Evolutionary conservation across 2,888 invertebrate species (phyloP), one percentile per base, ranked within the genome.

Genomic region (Pachliopta kotzebuea): DNA sequence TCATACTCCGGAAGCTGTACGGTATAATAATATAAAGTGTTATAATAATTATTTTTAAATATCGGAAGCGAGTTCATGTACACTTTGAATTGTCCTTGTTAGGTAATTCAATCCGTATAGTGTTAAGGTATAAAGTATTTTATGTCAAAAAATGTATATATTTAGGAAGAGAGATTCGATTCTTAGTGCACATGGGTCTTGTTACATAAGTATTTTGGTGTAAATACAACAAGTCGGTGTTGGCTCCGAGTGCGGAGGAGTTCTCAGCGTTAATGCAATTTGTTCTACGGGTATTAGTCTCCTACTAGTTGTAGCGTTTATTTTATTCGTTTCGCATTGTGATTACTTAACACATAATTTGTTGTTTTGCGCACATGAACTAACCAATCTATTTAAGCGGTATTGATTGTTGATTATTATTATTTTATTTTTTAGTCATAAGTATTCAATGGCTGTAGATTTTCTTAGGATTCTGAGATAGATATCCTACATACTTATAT

Each of bases 221-320:
- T 60, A 68, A 68, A 61, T 58, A 65, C 37, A 20, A 26, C 11
- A 68, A 62, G 64, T 62, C 62, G 58, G 59, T 67, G 67, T 68
- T 65, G 64, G 61, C 68, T 57, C 60, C 24, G 62, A 58, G 60
- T 57, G 72, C 70, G 31, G 42, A 64, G 74, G 72, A 66, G 70
- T 71, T 71, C 72, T 74, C 70, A 75, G 77, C 75, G 76, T 80
- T 76, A 75, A 80, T 79, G 91, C 91, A 91, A 92, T 92, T 86
- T 85, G 84, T 87, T 88, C 81, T 92, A 92, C 92, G 92, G 92
- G 92, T 92, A 92, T 92, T 92, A 90, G 92, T 92, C 92, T 90
- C 91, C 91, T 91, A 91, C 77, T 91, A 91, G 90, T 72, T 83
- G 79, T 90, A 90, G 84, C 78, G 81, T 85, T 86, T 88, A 83